Evolutionary conservation across 2,113 vertebrate species (phyloP).

Genomic region (Carassius carassius): DNA sequence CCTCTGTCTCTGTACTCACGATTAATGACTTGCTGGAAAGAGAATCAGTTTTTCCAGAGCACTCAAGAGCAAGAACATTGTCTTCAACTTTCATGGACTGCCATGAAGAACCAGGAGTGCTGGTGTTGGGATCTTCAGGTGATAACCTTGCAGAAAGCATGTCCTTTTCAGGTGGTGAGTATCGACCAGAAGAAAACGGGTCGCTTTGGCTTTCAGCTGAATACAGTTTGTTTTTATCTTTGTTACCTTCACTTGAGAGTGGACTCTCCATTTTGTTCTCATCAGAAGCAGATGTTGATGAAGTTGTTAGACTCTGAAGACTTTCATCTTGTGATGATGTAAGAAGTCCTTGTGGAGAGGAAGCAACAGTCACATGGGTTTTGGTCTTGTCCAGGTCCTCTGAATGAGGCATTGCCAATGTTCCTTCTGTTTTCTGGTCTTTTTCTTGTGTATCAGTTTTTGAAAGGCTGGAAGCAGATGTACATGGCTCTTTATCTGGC

Average conservation of each 20-base stretch:
- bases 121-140: slow-evolving; percentile 45
- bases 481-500: slow-evolving; percentile 32
- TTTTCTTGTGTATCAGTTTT: slow-evolving; percentile 55
- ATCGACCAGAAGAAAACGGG: slow-evolving; percentile 58
- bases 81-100: slow-evolving; percentile 64
- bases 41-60: slow-evolving; percentile 65
- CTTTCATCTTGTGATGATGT: slow-evolving; percentile 65
- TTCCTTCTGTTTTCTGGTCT: slow-evolving; percentile 41
- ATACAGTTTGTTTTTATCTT: slow-evolving; percentile 61
- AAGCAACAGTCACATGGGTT: slow-evolving; percentile 24
- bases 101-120: slow-evolving; percentile 48
- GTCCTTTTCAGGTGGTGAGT: slow-evolving; percentile 65
- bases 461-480: slow-evolving; percentile 22
- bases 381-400: slow-evolving; percentile 48
- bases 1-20: slow-evolving; percentile 69
- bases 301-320: slow-evolving; percentile 48
- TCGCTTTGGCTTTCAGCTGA: slow-evolving; percentile 61
- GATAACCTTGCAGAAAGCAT: slow-evolving; percentile 57
- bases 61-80: slow-evolving; percentile 72
- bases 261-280: slow-evolving; percentile 59
- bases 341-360: slow-evolving; percentile 55
- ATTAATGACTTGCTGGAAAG: slow-evolving; percentile 56
- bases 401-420: slow-evolving; percentile 32
- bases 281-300: slow-evolving; percentile 42
- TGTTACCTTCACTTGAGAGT: slow-evolving; percentile 56